Conservation (phyloP, 1,140 invertebrate species). For the Cyclina sinensis region DNA sequence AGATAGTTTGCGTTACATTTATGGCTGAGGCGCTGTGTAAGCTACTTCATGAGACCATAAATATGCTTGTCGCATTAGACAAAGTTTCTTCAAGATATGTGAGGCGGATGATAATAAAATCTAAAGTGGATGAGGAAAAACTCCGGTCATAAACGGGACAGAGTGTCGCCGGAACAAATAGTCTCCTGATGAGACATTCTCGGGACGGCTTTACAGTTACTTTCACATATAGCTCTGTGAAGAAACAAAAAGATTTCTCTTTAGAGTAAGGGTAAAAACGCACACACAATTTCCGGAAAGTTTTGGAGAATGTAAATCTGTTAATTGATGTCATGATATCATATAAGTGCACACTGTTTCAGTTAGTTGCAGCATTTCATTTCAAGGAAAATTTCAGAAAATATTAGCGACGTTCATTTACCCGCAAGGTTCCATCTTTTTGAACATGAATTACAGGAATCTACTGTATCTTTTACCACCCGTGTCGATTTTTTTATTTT, state of each 20-base stretch:
- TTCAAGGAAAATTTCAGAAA: too few relatives aligned
- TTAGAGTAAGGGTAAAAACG: neutral
- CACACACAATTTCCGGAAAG: too few relatives aligned
- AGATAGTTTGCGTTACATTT: conserved; percentile 64
- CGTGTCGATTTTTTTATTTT: conserved; percentile 49
- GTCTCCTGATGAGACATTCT: neutral
- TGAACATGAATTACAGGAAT: neutral
- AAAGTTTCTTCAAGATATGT: conserved; percentile 32
- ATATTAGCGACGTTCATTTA: neutral
- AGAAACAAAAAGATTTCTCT: too few relatives aligned
- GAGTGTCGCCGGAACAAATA: conserved; percentile 3
- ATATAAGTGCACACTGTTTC: too few relatives aligned
- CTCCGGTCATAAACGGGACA: conserved; percentile 3
- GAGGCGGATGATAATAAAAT: conserved; percentile 34
- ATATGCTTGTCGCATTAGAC: conserved; percentile 40
- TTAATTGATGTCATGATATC: too few relatives aligned
- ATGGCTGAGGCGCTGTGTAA: conserved; percentile 45
- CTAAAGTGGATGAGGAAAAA: neutral
- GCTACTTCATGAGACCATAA: conserved; percentile 64
- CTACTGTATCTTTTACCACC: conserved; percentile 1
- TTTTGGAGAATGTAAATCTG: too few relatives aligned
- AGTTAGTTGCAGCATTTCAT: too few relatives aligned
- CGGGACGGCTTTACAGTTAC: neutral
- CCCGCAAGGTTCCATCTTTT: neutral
- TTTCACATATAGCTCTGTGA: too few relatives aligned